Evolutionary conservation across 1,140 invertebrate genomes (phyloP).

Genomic region (Ctenoplectra terminalis): DNA sequence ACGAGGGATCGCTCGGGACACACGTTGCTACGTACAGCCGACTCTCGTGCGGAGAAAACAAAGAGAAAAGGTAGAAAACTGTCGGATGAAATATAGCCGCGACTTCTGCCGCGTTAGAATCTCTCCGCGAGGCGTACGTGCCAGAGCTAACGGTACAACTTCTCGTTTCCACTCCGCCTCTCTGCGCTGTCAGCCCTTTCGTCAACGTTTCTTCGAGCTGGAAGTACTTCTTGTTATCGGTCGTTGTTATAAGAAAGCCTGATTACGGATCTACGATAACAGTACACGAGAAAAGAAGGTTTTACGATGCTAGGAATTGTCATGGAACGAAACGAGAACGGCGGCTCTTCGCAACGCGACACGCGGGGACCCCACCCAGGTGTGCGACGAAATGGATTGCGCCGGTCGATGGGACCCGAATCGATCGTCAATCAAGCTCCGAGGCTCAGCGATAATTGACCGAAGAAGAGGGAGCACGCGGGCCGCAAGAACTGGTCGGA

Average conservation of each 20-base stretch:
- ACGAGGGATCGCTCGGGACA: slow-evolving; percentile 36
- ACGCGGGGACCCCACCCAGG: slow-evolving; percentile 34
- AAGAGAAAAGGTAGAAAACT: slow-evolving; percentile 48
- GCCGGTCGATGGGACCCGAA: slow-evolving; percentile 40
- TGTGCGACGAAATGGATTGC: slow-evolving; percentile 51
- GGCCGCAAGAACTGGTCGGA: slow-evolving; percentile 19
- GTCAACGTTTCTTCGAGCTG: slow-evolving; percentile 18
- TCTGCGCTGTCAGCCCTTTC: neutral
- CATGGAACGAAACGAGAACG: neutral
- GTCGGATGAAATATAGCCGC: slow-evolving; percentile 35
- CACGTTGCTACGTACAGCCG: slow-evolving; percentile 13
- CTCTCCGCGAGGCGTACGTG: slow-evolving; percentile 1
- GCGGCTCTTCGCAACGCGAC: slow-evolving; percentile 15
- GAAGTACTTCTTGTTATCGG: slow-evolving; percentile 1
- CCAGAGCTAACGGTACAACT: slow-evolving; percentile 31
- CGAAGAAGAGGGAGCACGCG: slow-evolving; percentile 22
- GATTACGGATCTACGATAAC: slow-evolving; percentile 50
- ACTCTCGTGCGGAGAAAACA: slow-evolving; percentile 16
- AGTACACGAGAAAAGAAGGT: neutral
- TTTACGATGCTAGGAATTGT: too few relatives aligned
- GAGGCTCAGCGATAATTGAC: slow-evolving; percentile 47
- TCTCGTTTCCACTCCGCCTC: neutral
- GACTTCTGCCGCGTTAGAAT: slow-evolving; percentile 43
- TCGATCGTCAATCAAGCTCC: slow-evolving; percentile 50
- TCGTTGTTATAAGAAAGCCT: neutral